These are phyloP conservation scores for Drosophila differens DNA, from an alignment of 2,888 invertebrate genomes.

Conservation along the genomic window DNA sequence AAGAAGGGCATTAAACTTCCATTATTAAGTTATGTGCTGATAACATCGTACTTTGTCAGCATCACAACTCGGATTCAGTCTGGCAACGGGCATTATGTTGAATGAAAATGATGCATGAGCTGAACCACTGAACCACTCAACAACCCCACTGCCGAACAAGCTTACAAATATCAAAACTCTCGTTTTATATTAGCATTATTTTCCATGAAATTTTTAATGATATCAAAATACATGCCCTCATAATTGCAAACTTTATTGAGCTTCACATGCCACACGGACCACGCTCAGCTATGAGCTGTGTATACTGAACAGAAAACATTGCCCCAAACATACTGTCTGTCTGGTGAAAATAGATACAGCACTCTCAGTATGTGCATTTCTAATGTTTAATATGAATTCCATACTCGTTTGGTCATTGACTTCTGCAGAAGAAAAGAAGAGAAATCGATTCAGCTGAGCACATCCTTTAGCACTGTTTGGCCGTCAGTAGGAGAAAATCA, in stretches of 20 bases:
- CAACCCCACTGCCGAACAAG: conserved; percentile 12
- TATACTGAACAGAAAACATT: background rate
- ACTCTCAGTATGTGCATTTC: background rate
- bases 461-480: background rate
- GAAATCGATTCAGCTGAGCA: background rate
- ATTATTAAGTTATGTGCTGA: conserved; percentile 82
- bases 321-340: background rate
- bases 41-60: conserved; percentile 75
- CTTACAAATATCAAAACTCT: conserved; percentile 21
- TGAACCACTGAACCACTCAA: conserved; percentile 12
- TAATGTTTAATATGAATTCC: background rate
- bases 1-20: conserved; percentile 67
- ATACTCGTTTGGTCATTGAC: background rate
- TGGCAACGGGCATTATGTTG: conserved; percentile 17
- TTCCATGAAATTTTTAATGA: conserved; percentile 62
- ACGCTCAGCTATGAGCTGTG: background rate
- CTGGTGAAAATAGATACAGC: background rate
- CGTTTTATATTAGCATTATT: conserved; percentile 37
- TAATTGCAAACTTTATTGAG: conserved; percentile 37
- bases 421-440: no score
- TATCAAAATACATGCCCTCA: conserved; percentile 60
- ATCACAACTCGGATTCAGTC: conserved; percentile 39
- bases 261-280: conserved; percentile 15
- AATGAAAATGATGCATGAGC: conserved; percentile 37
- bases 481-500: background rate